phyloP scores from a whole-genome alignment of 1,140 invertebrate genomes.

The Drosophila ogumai region DNA sequence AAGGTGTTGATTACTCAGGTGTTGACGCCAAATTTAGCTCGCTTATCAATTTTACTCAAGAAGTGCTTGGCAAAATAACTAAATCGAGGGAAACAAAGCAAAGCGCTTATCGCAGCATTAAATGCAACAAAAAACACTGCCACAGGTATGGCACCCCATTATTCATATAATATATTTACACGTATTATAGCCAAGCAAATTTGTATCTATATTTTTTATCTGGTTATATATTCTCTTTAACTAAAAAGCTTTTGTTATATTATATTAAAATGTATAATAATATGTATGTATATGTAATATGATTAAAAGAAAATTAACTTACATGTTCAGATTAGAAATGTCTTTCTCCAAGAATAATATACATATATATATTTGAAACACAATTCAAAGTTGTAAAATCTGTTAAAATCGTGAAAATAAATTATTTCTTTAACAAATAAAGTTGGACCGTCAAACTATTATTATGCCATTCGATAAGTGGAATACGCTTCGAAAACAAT shows the following conservation, averaged over 20 bases:
- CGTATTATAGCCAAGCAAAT: no score
- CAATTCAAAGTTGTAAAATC: not conserved
- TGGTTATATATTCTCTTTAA: no score
- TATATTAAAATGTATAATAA: no score
- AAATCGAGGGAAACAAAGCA: no score
- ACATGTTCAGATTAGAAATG: no score
- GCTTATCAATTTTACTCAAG: conserved; percentile 42
- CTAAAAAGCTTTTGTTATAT: no score
- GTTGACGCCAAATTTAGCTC: conserved; percentile 18
- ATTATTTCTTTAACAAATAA: not conserved
- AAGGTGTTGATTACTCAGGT: conserved; percentile 84
- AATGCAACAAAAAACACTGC: conserved; percentile 20
- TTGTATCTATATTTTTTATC: no score
- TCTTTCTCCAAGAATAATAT: no score
- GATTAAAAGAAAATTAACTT: no score
- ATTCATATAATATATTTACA: not conserved
- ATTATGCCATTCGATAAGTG: not conserved
- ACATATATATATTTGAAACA: no score
- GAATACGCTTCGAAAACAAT: conserved; percentile 50
- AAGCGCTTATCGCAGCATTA: conserved; percentile 71
- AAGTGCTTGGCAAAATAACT: conserved; percentile 18
- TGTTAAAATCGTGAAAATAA: not conserved
- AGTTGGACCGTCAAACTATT: not conserved
- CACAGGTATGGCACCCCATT: conserved; percentile 6
- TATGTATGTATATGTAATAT: no score